These are phyloP conservation scores for Pseudorasbora parva DNA, from an alignment of 2,113 vertebrate genomes.

Conservation along the genomic window DNA sequence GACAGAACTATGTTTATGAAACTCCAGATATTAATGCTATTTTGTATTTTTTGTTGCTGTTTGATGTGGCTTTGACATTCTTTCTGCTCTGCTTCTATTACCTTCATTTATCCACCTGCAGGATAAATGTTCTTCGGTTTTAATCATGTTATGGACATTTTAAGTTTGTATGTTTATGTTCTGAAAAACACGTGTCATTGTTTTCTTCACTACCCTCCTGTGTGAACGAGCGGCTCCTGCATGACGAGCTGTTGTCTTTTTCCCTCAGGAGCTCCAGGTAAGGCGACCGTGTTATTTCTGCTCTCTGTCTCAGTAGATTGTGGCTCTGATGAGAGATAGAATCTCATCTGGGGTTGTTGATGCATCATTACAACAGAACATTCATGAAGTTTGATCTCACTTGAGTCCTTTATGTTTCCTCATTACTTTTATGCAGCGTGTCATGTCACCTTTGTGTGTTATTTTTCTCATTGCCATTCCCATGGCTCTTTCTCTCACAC, in stretches of 20 bases:
- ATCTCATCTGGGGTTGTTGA: background rate
- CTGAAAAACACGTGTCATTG: slow-evolving; percentile 73
- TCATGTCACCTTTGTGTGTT: background rate
- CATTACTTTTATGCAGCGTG: background rate
- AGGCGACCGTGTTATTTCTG: background rate
- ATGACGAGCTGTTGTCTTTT: slow-evolving; percentile 40
- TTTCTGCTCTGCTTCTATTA: background rate
- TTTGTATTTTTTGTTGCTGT: background rate
- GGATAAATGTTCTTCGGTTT: background rate
- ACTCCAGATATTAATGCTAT: background rate
- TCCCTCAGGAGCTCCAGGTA: slow-evolving; percentile 57
- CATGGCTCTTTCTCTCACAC: background rate
- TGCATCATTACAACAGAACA: background rate
- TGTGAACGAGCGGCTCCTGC: slow-evolving; percentile 51
- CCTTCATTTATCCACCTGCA: background rate
- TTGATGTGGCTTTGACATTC: background rate
- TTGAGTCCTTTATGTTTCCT: background rate
- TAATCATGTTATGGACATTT: slow-evolving; percentile 20
- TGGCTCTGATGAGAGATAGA: slow-evolving; percentile 26
- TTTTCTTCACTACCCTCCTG: slow-evolving; percentile 63
- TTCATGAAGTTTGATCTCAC: background rate
- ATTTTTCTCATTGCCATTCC: background rate
- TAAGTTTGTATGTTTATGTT: slow-evolving; percentile 46
- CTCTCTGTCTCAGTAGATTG: background rate
- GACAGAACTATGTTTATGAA: background rate